Evolutionary conservation across 2,797 vertebrate genomes (phyloP), one percentile per base, ranked within the genome.

Genomic region (Craterocephalus amniculus): DNA sequence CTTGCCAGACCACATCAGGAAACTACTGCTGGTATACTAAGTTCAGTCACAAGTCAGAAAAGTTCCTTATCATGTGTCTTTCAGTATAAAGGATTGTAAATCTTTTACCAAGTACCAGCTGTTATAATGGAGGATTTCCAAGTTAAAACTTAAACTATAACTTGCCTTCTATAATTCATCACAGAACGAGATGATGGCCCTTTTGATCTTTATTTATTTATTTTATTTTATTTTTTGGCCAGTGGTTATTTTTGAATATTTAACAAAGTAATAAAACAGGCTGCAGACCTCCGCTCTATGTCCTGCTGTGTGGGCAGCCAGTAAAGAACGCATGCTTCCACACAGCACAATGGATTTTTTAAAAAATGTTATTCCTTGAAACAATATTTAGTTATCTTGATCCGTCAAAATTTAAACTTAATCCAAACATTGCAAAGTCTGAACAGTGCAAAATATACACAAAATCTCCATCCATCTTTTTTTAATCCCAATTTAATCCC

Each of bases 1-100:
- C 72, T 82, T 80, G 77, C 61, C 64, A 82, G 76, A 87, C 78
- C 73, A 70, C 61, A 84, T 79, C 83, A 81, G 81, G 80, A 87
- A 87, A 69, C 71, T 67, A 70, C 71, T 78, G 80, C 78, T 74
- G 72, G 48, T 22, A 12, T 69, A 83, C 56, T 69, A 14, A 75
- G 74, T 72, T 63, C 65, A 60, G 34, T 58, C n/a, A 58, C 49
- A 6, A 54, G 67, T 66, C 55, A 29, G 35, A 66, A 69, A 70
- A 64, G 18, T 52, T 67, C 38, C 40, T 31, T 43, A 58, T n/a
- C 24, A 57, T 76, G 43, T 34, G 64, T 70, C 58, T 73, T 60
- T 62, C 4, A 20, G 14, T n/a, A 32, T 31, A 31, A 48, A 66
- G 5, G 8, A 26, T 48, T 61, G 27, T 18, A 1, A 73, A 52